These are phyloP conservation scores for Centrocercus urophasianus DNA, from an alignment of 2,113 vertebrate species.

Conservation along the genomic window DNA sequence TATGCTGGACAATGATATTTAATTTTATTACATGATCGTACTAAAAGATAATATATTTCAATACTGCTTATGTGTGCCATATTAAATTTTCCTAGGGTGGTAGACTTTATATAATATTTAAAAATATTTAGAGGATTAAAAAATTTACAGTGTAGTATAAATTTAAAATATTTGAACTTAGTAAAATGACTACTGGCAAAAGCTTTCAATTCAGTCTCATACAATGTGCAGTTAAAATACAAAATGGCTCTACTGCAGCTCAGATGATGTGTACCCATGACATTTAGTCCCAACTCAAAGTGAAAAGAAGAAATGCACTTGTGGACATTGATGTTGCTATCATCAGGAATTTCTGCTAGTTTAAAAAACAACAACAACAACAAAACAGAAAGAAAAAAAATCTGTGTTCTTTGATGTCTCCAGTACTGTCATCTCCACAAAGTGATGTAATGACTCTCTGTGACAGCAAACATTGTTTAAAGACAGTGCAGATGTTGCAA, in stretches of 20 bases:
- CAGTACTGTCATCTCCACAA: background rate
- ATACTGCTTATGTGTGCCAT: background rate
- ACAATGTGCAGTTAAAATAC: background rate
- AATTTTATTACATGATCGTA: background rate
- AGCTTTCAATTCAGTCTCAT: background rate
- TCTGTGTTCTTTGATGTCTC: background rate
- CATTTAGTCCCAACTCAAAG: background rate
- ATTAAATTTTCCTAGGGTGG: background rate
- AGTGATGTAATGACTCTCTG: background rate
- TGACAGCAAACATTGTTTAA: background rate
- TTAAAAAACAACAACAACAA: background rate
- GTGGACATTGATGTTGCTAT: background rate
- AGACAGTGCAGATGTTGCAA: background rate
- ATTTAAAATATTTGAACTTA: background rate
- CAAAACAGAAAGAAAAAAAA: background rate
- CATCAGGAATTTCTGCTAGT: background rate
- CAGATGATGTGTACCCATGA: fast-evolving
- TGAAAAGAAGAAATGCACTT: background rate
- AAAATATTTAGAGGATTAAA: background rate
- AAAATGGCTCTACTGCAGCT: background rate
- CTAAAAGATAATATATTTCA: background rate
- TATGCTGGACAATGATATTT: background rate
- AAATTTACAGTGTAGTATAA: background rate
- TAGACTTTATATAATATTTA: background rate
- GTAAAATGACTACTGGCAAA: background rate